phyloP scores from a whole-genome alignment of 2,113 vertebrate species.

The Ivindomyrus marchei region DNA sequence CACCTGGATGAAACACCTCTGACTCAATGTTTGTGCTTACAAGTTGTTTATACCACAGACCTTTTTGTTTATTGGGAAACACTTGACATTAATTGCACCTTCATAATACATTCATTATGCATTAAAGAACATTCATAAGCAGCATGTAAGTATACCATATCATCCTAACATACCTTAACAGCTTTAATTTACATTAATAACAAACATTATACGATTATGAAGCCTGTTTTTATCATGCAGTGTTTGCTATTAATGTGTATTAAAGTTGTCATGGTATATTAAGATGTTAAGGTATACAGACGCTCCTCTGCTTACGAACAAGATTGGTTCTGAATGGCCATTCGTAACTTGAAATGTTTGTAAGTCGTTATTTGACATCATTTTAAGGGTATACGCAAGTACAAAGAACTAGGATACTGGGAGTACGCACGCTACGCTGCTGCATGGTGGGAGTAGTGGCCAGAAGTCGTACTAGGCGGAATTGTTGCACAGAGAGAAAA shows the following conservation, averaged over 20 bases:
- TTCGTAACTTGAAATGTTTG: too few relatives aligned
- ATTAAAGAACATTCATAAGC: not conserved
- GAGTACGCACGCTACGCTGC: too few relatives aligned
- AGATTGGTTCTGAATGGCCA: too few relatives aligned
- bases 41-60: not conserved
- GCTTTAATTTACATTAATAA: not conserved
- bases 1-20: not conserved
- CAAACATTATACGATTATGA: not conserved
- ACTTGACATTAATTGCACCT: not conserved
- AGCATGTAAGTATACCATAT: not conserved
- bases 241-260: not conserved
- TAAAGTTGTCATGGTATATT: not conserved
- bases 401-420: too few relatives aligned
- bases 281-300: not conserved
- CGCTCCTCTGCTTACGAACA: not conserved
- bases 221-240: not conserved
- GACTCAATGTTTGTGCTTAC: not conserved
- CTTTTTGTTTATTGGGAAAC: not conserved
- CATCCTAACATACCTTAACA: not conserved
- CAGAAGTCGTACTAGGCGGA: too few relatives aligned
- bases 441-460: accelerated
- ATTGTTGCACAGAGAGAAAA: too few relatives aligned
- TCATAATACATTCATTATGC: not conserved
- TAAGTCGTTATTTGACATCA: too few relatives aligned
- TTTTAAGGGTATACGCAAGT: too few relatives aligned